Percentiles rank a stretch among this genome's conserved stretches.
phyloP scores from a whole-genome alignment of 2,113 vertebrate genomes.

The Alligator mississippiensis region DNA sequence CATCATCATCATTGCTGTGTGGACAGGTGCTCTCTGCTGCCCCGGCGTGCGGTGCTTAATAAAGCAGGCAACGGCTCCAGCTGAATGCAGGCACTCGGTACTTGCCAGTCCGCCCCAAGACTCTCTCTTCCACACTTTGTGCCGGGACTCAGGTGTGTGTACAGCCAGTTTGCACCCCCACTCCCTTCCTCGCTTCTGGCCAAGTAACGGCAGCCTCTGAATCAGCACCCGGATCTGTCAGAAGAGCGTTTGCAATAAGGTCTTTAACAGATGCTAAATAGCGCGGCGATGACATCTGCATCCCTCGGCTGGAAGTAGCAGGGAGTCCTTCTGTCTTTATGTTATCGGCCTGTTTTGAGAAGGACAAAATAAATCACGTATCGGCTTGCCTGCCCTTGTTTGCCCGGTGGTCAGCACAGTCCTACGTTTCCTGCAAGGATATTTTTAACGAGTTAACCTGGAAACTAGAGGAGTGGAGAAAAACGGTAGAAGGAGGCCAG shows the following conservation, averaged over 20 bases:
- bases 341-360: not conserved
- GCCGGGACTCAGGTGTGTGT: not conserved
- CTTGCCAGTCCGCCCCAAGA: fast-evolving
- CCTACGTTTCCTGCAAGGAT: fast-evolving
- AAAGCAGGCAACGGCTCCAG: not conserved
- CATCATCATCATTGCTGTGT: not conserved
- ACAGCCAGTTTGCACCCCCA: not conserved
- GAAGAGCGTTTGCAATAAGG: not conserved
- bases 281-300: not conserved
- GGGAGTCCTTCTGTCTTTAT: not conserved
- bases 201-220: fast-evolving
- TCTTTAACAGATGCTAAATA: not conserved
- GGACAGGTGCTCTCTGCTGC: not conserved
- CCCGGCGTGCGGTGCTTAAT: not conserved
- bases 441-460: not conserved
- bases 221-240: not conserved
- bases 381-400: not conserved
- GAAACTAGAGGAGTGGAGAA: not conserved
- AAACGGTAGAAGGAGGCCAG: not conserved
- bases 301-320: not conserved
- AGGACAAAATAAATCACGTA: not conserved
- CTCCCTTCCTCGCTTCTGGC: not conserved
- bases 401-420: fast-evolving
- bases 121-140: not conserved
- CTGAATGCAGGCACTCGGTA: not conserved